Base-by-base conservation (phyloP, 92 coral and sea anemone species). In the Ricordea florida region DNA sequence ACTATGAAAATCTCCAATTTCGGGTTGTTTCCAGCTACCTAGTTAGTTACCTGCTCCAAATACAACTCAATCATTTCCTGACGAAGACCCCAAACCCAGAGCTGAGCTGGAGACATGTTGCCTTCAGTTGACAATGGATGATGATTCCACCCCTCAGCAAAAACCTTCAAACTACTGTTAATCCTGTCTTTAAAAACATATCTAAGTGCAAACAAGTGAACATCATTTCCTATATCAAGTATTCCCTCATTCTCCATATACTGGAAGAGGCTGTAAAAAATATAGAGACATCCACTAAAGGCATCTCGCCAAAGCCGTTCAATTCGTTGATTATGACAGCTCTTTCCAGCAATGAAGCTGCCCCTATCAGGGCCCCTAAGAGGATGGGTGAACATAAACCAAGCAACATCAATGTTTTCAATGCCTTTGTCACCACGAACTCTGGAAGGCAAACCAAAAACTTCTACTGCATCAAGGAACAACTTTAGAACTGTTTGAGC, bases 61-160 rank as follows among this genome's bases (percentile, higher is more conserved):
- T 64, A 30, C 5, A 26, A 23, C 6, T 64, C 71, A 26, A 7
- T 3, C 9, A 43, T 8, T 23, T 28, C 21, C 1, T 34, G 42
- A 17, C 29, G 74, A 49, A 78, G 83, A 33, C 93, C 92, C 83
- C 84, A 83, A 1, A 78, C 16, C 89, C 93, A 88, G 1, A 88
- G 89, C 40, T 88, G 93, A 15, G 85, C 55, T 21, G 89, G 93
- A 20, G 86, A 64, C 86, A 88, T 78, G 62, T 83, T 83, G 24
- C 75, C 58, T 57, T 66, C 87, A 43, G 70, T 79, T 40, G 89
- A 84, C 61, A 83, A 35, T 27, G 93, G 93, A 52, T 88, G 86
- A 18, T 79, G 41, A 37, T 82, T 87, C 88, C 88, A 82, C 1
- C 85, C 92, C 37, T 76, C 92, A 5, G 81, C 78, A 82, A 87